Evolutionary conservation across 1,140 invertebrate genomes (phyloP), one percentile per base, ranked within the genome.

Genomic region (Aporrectodea caliginosa): DNA sequence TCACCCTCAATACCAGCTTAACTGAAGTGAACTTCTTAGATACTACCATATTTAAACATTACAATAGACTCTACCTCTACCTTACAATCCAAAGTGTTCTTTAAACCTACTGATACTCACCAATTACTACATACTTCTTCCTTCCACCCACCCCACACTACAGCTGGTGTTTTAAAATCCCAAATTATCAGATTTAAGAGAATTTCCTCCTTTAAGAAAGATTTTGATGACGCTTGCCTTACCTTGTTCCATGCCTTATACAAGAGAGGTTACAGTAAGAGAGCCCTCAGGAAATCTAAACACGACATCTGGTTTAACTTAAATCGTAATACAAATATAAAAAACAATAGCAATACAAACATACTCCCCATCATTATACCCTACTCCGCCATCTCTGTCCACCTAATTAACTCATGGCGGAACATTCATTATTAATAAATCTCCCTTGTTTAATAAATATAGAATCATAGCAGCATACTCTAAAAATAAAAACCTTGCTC

Each of bases 121-220:
- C 27, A 30, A 16, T 29, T 71, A 12, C 29, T 78, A 2, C 27
- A 78, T 31, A 16, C 27, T 16, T 1, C 0, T 1, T 69, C 43
- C 2, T 78, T 32, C 68, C 76, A 78, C 68, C 76, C 76, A 1
- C 32, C 1, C n/a, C 76, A 78, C 29, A 70, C 68, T 1, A 16
- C 30, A 16, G 1, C 0, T 2, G 76, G 76, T 1, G 69, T 78
- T 16, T 1, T 78, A 16, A 78, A 70, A 78, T 78, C 76, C 1
- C 76, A 78, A 70, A 1, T 78, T 16, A 78, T 69, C 58, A 16
- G 76, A 22, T 78, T 2, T 34, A 76, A 35, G n/a, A 34, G 75
- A 43, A 33, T 76, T 2, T 76, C 34, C 0, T 76, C 75, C 2
- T 14, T 32, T 30, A 30, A 73, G 1, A 30, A 27, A 1, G 2